Evolutionary conservation across 37 sponge, comb jelly and placozoan species (phyloP), one percentile per base, ranked within the genome.

Genomic region (Chondrosia reniformis): DNA sequence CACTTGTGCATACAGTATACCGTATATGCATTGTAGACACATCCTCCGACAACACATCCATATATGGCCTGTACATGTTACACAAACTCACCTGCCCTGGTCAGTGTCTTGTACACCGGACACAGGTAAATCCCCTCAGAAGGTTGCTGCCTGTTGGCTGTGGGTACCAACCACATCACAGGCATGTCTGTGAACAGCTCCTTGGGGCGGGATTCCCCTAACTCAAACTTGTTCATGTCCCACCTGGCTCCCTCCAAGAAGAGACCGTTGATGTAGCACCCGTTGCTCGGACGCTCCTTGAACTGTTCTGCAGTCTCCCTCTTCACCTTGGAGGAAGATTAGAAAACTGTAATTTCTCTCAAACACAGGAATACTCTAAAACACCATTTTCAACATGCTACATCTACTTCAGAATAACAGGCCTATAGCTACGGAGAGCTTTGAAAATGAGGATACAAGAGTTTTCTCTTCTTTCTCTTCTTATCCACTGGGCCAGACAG

Each of bases 51-150:
- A n/a, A 58, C 28, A 66, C 22, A 6, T 2, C 30, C 30, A 4
- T 4, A 24, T 24, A 10, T 19, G n/a, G 25, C 24, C 10, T 45
- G n/a, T n/a, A n/a, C n/a, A n/a, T n/a, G n/a, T n/a, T n/a, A 76
- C 61, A 56, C 37, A 56, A 32, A 41, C 81, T 37, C 32, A 89
- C 98, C 98, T 77, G 98, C 98, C 79, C 98, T 79, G 8, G 95
- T 92, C 17, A 94, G 86, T 31, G 98, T 97, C 90, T 97, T 97
- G 88, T 97, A 97, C 46, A 98, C 96, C 10, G 99, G 99, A 73
- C 95, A 95, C 10, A 90, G 37, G 72, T 98, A 98, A 27, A 95
- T 88, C 3, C 95, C 95, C 17, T 74, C 62, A 4, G 78, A 76
- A 7, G 95, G 95, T 38, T 75, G 80, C 55, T 79, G 84, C 62